Conservation (phyloP, 1,140 invertebrate species). For the Cyclina sinensis region DNA sequence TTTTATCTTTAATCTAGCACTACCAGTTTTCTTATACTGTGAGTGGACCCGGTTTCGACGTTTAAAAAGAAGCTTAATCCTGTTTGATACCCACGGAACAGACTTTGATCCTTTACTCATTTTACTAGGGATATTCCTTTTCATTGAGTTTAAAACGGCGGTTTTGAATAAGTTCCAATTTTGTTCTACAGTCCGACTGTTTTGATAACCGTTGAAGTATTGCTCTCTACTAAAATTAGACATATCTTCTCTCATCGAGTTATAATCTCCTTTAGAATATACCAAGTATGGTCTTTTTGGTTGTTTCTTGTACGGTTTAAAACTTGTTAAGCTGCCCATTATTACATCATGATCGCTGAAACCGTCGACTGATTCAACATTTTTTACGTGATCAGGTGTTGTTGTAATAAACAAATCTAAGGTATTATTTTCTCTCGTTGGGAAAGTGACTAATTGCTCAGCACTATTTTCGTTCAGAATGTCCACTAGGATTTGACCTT, state of each 20-base stretch:
- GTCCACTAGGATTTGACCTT: neutral
- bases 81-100: slow-evolving; percentile 24
- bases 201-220: slow-evolving; percentile 38
- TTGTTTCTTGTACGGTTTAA: neutral
- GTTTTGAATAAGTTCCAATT: slow-evolving; percentile 39
- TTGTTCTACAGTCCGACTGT: slow-evolving; percentile 20
- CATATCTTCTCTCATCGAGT: neutral
- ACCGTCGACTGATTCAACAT: neutral
- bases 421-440: slow-evolving; percentile 56
- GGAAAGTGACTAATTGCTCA: neutral
- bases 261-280: slow-evolving; percentile 10
- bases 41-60: slow-evolving; percentile 24
- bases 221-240: neutral
- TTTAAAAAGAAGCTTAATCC: slow-evolving; percentile 40
- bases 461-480: neutral
- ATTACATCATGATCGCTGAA: slow-evolving; percentile 11
- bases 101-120: neutral
- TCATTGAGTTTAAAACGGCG: neutral
- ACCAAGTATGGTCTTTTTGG: neutral
- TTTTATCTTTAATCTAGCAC: too few relatives aligned
- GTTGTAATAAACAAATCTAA: slow-evolving; percentile 32
- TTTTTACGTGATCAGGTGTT: neutral
- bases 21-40: slow-evolving; percentile 50
- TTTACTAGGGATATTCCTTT: slow-evolving; percentile 29
- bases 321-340: neutral